phyloP scores from a whole-genome alignment of 2,113 vertebrate genomes.

The Lasiurus cinereus region DNA sequence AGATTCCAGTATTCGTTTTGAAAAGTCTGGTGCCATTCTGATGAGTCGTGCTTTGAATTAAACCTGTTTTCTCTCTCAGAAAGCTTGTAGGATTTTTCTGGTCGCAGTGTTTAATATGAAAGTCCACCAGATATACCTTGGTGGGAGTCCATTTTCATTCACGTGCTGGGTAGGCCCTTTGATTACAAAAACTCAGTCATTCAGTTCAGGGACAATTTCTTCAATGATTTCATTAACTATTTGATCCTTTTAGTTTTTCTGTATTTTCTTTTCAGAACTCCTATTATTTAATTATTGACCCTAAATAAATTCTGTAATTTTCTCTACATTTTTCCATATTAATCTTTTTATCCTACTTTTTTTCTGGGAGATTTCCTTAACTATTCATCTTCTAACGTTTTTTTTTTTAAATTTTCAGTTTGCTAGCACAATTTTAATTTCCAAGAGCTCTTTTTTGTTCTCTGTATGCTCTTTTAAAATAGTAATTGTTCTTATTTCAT shows the following conservation, averaged over 20 bases:
- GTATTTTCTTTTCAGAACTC: conserved; percentile 35
- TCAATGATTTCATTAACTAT: conserved; percentile 38
- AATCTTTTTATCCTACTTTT: conserved; percentile 42
- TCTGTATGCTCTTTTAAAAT: conserved; percentile 31
- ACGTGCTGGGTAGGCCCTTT: background rate
- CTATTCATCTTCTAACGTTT: background rate
- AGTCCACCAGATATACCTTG: background rate
- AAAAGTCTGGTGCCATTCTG: conserved; percentile 57
- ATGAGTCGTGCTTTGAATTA: conserved; percentile 50
- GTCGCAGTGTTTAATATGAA: conserved; percentile 5
- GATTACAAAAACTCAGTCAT: conserved; percentile 28
- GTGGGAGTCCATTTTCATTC: conserved; percentile 46
- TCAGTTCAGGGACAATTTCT: conserved; percentile 27
- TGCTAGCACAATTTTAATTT: conserved; percentile 41
- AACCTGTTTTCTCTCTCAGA: conserved; percentile 46
- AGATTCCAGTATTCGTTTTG: conserved; percentile 29
- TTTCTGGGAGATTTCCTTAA: conserved; percentile 14
- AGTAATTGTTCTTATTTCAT: conserved; percentile 36
- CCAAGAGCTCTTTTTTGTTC: conserved; percentile 34
- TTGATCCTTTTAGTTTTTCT: conserved; percentile 44
- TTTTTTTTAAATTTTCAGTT: background rate
- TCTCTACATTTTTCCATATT: conserved; percentile 25
- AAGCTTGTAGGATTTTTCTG: conserved; percentile 4
- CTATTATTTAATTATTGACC: conserved; percentile 34
- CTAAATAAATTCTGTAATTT: conserved; percentile 39